Evolutionary conservation across 2,113 vertebrate genomes (phyloP).

Genomic region (Gorilla gorilla): DNA sequence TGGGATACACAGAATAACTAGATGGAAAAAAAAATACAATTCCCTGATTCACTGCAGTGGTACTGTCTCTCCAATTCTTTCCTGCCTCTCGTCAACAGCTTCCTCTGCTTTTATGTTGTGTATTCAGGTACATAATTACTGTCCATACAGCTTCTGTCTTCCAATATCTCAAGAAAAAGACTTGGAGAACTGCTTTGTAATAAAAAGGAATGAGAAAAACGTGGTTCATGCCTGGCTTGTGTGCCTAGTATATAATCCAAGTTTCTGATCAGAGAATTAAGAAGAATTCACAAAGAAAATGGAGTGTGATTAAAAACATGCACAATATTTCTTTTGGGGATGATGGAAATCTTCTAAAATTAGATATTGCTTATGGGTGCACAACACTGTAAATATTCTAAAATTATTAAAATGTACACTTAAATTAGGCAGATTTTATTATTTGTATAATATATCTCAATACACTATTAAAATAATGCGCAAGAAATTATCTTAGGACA

Average conservation of each 20-base stretch:
- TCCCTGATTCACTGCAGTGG: not conserved
- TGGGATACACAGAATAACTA: slow-evolving; percentile 22
- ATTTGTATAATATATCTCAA: not conserved
- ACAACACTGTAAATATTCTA: not conserved
- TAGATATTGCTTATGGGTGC: not conserved
- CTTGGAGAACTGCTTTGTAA: not conserved
- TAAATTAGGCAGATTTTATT: not conserved
- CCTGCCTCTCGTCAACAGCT: not conserved
- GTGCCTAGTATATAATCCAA: not conserved
- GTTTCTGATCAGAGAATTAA: not conserved
- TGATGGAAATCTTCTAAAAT: not conserved
- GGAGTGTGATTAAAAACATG: not conserved
- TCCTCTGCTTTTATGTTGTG: not conserved
- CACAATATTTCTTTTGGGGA: not conserved
- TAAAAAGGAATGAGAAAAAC: not conserved
- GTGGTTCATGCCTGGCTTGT: not conserved
- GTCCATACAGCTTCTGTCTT: not conserved
- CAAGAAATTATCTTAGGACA: not conserved
- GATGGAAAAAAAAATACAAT: slow-evolving; percentile 50
- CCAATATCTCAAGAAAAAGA: not conserved
- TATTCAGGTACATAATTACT: not conserved
- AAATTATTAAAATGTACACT: not conserved
- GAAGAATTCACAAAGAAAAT: not conserved
- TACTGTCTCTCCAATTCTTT: not conserved
- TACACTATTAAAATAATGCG: not conserved